Evolutionary conservation across 2,113 vertebrate species (phyloP).

Genomic region (Tichodroma muraria): DNA sequence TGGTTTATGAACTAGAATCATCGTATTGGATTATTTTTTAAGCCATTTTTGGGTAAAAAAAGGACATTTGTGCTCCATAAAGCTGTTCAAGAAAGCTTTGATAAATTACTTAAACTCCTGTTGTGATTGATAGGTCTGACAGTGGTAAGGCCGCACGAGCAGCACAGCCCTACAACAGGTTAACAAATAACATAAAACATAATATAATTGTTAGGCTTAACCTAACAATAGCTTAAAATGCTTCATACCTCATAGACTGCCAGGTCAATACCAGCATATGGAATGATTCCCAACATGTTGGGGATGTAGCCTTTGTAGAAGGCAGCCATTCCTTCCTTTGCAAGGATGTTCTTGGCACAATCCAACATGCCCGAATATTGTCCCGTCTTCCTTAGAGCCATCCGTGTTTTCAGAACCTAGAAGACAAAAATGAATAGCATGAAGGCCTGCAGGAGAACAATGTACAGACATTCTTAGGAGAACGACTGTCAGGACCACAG

Average conservation of each 20-base stretch:
- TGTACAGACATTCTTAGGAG: neutral
- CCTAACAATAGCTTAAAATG: neutral
- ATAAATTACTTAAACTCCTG: neutral
- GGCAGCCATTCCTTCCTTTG: conserved; percentile 81
- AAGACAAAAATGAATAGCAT: neutral
- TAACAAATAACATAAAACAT: neutral
- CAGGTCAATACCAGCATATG: conserved; percentile 93
- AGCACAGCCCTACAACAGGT: neutral
- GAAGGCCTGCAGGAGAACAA: neutral
- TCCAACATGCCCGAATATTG: conserved; percentile 85
- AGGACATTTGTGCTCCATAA: neutral
- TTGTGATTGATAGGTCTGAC: neutral
- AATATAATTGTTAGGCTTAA: neutral
- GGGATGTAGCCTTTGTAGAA: conserved; percentile 97
- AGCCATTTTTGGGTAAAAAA: neutral
- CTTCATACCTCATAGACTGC: conserved; percentile 90
- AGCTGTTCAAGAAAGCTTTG: neutral
- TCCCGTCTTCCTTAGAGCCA: conserved; percentile 87
- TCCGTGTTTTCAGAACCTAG: conserved; percentile 93
- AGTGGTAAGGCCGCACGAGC: neutral
- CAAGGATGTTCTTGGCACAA: conserved; percentile 85
- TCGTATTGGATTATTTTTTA: neutral
- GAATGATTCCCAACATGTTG: conserved; percentile 96
- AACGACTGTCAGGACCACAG: neutral
- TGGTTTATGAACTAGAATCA: neutral